These are phyloP conservation scores for Drosophila seguyi DNA, from an alignment of 1,140 invertebrate genomes.

Conservation along the genomic window DNA sequence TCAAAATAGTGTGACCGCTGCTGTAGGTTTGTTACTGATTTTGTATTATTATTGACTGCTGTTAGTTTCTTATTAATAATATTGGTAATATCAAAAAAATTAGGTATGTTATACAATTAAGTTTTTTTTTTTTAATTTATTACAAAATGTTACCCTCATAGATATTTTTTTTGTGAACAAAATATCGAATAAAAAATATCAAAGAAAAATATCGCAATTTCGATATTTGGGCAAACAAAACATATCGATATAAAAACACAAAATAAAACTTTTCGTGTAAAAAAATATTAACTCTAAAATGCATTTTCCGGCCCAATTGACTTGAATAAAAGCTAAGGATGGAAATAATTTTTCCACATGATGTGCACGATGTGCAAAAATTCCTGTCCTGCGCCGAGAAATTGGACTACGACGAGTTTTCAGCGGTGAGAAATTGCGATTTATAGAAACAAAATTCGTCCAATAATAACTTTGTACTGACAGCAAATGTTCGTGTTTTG, in stretches of 20 bases:
- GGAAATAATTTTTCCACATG: slow-evolving; percentile 57
- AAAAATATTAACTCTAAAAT: neutral
- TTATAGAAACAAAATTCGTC: neutral
- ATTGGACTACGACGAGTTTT: slow-evolving; percentile 65
- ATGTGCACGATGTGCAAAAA: slow-evolving; percentile 45
- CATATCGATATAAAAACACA: too few relatives aligned
- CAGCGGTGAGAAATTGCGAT: slow-evolving; percentile 37
- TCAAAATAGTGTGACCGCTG: neutral
- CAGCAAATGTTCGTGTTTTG: slow-evolving; percentile 73
- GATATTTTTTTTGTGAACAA: too few relatives aligned
- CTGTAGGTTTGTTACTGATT: neutral
- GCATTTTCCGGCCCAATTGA: neutral
- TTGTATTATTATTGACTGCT: too few relatives aligned
- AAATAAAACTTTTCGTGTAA: too few relatives aligned
- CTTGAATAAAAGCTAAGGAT: slow-evolving; percentile 25
- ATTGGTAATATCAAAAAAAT: too few relatives aligned
- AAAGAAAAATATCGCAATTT: too few relatives aligned
- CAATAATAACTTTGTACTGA: neutral
- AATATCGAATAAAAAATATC: too few relatives aligned
- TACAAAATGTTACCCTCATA: too few relatives aligned
- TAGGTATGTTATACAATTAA: too few relatives aligned
- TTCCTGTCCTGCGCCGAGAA: slow-evolving; percentile 54
- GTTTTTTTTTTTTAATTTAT: too few relatives aligned
- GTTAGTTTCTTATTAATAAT: neutral
- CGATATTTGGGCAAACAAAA: too few relatives aligned